These are phyloP conservation scores for Leistus spinibarbis DNA, from an alignment of 2,888 invertebrate genomes.

Conservation along the genomic window DNA sequence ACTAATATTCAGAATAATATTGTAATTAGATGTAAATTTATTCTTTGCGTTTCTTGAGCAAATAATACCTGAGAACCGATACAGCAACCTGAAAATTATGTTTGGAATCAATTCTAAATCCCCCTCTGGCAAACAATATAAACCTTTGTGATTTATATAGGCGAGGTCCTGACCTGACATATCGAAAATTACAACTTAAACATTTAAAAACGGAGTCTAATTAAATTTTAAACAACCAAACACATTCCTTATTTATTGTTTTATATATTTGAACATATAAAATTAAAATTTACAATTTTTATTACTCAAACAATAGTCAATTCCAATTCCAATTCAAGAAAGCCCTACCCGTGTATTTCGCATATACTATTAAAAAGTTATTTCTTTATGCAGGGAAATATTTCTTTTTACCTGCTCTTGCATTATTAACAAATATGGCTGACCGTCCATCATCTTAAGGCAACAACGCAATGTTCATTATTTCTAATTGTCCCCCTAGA, in stretches of 20 bases:
- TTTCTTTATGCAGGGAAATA: too few species aligned
- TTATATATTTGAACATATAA: conserved; percentile 26
- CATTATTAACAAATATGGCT: conserved; percentile 42
- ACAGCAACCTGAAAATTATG: not conserved
- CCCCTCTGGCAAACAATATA: conserved; percentile 25
- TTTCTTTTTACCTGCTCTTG: conserved; percentile 29
- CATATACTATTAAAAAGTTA: too few species aligned
- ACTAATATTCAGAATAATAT: not conserved
- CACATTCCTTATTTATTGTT: conserved; percentile 28
- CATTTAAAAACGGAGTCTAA: conserved; percentile 33
- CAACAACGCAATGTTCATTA: conserved; percentile 55
- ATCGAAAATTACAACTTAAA: conserved; percentile 37
- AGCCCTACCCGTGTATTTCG: too few species aligned
- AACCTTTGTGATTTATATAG: conserved; percentile 28
- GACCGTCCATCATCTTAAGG: conserved; percentile 53
- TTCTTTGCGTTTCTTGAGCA: too few species aligned
- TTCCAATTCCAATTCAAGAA: too few species aligned
- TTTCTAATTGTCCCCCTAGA: conserved; percentile 55
- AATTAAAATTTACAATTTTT: not conserved
- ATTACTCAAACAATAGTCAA: not conserved
- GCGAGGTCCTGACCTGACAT: conserved; percentile 35
- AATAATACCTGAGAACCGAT: too few species aligned
- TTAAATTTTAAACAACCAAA: conserved; percentile 26
- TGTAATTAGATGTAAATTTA: too few species aligned
- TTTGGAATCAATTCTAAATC: not conserved